These are phyloP conservation scores for Drosophila neutralis DNA, from an alignment of 2,888 invertebrate genomes.

Conservation along the genomic window DNA sequence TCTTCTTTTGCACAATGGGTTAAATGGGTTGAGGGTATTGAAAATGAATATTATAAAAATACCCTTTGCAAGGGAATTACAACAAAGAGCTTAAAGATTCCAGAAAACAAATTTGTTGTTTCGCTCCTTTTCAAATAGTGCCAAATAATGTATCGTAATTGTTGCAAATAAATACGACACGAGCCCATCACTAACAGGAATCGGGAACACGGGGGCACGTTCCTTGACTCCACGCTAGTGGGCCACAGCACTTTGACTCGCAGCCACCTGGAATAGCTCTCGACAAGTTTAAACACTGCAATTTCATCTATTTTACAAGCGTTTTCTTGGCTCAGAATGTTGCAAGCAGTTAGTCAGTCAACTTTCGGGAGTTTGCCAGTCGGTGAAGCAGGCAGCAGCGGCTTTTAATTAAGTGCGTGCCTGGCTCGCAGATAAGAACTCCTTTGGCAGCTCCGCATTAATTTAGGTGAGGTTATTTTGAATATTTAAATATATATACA, in stretches of 20 bases:
- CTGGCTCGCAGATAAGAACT: slow-evolving; percentile 54
- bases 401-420: slow-evolving; percentile 74
- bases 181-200: slow-evolving; percentile 6
- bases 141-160: neutral
- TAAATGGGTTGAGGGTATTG: neutral
- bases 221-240: neutral
- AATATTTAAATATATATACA: slow-evolving; percentile 29
- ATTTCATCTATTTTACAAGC: slow-evolving; percentile 66
- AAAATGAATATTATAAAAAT: neutral
- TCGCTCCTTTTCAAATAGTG: neutral
- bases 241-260: neutral
- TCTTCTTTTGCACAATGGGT: neutral
- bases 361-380: slow-evolving; percentile 6
- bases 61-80: neutral
- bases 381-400: slow-evolving; percentile 23
- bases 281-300: slow-evolving; percentile 42
- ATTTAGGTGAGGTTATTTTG: slow-evolving; percentile 15
- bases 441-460: slow-evolving; percentile 38
- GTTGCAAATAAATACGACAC: no score
- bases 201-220: slow-evolving; percentile 13
- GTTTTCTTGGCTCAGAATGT: slow-evolving; percentile 48
- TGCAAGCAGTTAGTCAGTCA: slow-evolving; percentile 34
- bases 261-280: slow-evolving; percentile 25
- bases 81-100: neutral
- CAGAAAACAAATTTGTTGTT: neutral